These are phyloP conservation scores for Manacus vitellinus DNA, from an alignment of 2,113 vertebrate species.

Conservation along the genomic window DNA sequence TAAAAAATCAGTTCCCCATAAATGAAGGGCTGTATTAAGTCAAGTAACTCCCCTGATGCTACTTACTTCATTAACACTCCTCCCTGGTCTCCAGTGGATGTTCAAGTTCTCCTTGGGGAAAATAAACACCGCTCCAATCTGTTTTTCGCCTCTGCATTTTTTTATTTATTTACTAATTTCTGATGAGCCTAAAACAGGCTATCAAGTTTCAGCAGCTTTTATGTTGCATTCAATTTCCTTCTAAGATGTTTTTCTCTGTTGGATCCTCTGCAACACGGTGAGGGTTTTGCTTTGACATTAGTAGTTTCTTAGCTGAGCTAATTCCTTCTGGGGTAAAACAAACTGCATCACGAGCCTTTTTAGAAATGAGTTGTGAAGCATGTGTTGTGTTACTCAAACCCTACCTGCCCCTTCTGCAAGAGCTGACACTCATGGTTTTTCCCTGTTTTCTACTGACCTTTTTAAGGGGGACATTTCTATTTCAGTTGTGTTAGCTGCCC, in stretches of 20 bases:
- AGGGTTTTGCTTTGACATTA: not conserved
- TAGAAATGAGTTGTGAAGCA: not conserved
- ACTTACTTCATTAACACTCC: slow-evolving; percentile 26
- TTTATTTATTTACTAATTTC: slow-evolving; percentile 14
- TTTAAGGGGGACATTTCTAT: not conserved
- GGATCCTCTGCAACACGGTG: not conserved
- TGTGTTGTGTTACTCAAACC: not conserved
- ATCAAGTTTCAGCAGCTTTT: slow-evolving; percentile 1
- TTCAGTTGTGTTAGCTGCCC: not conserved
- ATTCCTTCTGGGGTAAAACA: not conserved
- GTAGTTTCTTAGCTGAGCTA: not conserved
- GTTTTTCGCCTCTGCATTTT: not conserved
- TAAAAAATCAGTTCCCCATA: slow-evolving; percentile 3
- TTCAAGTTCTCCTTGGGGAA: slow-evolving; percentile 8
- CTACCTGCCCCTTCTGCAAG: not conserved
- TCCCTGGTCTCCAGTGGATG: not conserved
- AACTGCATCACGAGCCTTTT: not conserved
- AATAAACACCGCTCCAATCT: slow-evolving; percentile 31
- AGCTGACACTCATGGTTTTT: not conserved
- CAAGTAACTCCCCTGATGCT: slow-evolving; percentile 9
- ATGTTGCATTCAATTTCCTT: not conserved
- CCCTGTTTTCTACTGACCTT: not conserved
- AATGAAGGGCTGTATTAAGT: slow-evolving; percentile 21
- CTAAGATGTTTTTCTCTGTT: not conserved
- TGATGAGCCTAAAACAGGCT: not conserved